Evolutionary conservation across 2,888 invertebrate genomes (phyloP), one percentile per base, ranked within the genome.

Genomic region (Nymphalis c-album): DNA sequence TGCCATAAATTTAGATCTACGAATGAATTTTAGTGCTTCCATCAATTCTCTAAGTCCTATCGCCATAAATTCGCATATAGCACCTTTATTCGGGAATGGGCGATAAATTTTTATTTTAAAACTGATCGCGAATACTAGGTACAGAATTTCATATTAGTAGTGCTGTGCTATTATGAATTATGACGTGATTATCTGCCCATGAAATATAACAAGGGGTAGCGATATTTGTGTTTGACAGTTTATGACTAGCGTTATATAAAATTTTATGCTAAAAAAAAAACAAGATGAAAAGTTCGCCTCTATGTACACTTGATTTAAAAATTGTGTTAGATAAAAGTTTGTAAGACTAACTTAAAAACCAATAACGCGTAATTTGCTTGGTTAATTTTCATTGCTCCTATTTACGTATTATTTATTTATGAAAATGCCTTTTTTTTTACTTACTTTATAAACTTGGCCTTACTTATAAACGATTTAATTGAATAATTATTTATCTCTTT

Each of bases 61-160:
- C 46, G 45, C 50, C 68, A 71, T 71, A 70, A 71, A 72, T 71
- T 60, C 64, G 59, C 63, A 63, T 68, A 71, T 70, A 63, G 60
- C 74, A 72, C 68, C 66, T 74, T 70, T 68, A 73, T 74, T 70
- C 67, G 46, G 53, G 71, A 71, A 63, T 72, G 71, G 69, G 76
- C 75, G 62, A 81, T 84, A 84, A 82, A 84, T 85, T 82, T 78
- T 77, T 80, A 81, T 81, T 86, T 84, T 82, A 85, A 78, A 86
- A 85, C 79, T 83, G 84, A 86, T 86, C 85, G 80, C 79, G 73
- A 78, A 78, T 82, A 82, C 84, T 84, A 84, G 40, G 40, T 40
- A 80, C 78, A 78, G 75, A 78, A 79, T 85, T 85, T 81, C 81
- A 85, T 85, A 85, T 85, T 84, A 81, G 82, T 78, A 80, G 79